Evolutionary conservation across 2,888 invertebrate genomes (phyloP).

Genomic region (Ypsolopha scabrella): DNA sequence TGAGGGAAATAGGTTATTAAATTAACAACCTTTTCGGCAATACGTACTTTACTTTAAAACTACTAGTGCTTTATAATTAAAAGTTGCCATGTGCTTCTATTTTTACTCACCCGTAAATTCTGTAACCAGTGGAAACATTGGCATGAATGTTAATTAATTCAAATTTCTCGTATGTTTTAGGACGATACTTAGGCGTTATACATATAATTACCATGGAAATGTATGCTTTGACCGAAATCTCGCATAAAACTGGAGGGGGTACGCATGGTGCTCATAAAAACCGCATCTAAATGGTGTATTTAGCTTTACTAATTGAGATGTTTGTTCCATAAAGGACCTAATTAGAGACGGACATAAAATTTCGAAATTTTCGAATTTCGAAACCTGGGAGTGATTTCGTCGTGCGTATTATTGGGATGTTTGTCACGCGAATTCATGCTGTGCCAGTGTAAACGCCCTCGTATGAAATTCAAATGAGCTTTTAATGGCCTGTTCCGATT

Average conservation of each 20-base stretch:
- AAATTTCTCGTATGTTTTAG: neutral
- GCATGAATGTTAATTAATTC: neutral
- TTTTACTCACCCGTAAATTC: too few species aligned
- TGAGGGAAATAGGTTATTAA: too few species aligned
- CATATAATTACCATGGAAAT: neutral
- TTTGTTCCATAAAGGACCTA: slow-evolving; percentile 19
- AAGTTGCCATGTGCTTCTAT: too few species aligned
- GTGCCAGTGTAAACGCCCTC: slow-evolving; percentile 10
- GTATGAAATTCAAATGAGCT: neutral
- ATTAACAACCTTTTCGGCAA: too few species aligned
- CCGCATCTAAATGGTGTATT: slow-evolving; percentile 24
- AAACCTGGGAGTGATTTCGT: neutral
- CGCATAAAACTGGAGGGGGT: slow-evolving; percentile 13
- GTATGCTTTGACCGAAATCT: neutral
- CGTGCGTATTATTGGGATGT: slow-evolving; percentile 25
- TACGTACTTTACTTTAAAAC: too few species aligned
- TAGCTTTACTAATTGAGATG: slow-evolving; percentile 35
- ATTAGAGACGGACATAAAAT: slow-evolving; percentile 31
- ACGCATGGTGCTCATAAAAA: slow-evolving; percentile 27
- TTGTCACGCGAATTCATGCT: slow-evolving; percentile 31
- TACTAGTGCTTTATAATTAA: too few species aligned
- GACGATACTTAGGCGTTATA: neutral
- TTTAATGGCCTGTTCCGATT: neutral
- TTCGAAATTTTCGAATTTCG: neutral
- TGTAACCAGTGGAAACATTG: too few species aligned